These are phyloP conservation scores for Holacanthella duospinosa DNA, from an alignment of 2,888 invertebrate genomes.

Conservation along the genomic window DNA sequence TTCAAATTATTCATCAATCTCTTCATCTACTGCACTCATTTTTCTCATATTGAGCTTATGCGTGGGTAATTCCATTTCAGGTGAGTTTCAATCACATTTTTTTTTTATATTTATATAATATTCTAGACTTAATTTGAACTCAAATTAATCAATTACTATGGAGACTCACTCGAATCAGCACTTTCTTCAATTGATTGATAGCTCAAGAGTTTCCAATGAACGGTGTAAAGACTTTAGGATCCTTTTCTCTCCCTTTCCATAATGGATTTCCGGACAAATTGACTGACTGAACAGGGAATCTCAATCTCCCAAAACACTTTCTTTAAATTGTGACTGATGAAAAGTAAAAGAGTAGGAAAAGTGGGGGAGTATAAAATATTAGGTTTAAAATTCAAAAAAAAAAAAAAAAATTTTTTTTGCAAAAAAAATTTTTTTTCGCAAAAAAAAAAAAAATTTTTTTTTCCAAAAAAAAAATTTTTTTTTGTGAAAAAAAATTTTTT, in stretches of 20 bases:
- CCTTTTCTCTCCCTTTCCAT: background rate
- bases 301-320: background rate
- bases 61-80: constrained; percentile 10
- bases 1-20: background rate
- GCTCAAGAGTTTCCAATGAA: background rate
- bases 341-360: background rate
- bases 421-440: too few species aligned
- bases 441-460: too few species aligned
- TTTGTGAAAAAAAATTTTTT: too few species aligned
- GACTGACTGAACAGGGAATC: constrained; percentile 1
- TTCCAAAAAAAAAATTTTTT: too few species aligned
- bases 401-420: too few species aligned
- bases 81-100: background rate
- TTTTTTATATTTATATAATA: background rate
- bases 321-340: background rate
- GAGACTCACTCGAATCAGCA: too few species aligned
- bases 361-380: background rate
- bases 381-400: too few species aligned
- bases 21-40: background rate
- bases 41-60: constrained; percentile 8
- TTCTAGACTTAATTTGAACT: too few species aligned
- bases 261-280: background rate
- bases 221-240: background rate
- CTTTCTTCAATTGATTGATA: constrained; percentile 2
- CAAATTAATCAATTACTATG: too few species aligned